Conservation (phyloP, 1,140 invertebrate genomes). For the Drosophila kanapiae region DNA sequence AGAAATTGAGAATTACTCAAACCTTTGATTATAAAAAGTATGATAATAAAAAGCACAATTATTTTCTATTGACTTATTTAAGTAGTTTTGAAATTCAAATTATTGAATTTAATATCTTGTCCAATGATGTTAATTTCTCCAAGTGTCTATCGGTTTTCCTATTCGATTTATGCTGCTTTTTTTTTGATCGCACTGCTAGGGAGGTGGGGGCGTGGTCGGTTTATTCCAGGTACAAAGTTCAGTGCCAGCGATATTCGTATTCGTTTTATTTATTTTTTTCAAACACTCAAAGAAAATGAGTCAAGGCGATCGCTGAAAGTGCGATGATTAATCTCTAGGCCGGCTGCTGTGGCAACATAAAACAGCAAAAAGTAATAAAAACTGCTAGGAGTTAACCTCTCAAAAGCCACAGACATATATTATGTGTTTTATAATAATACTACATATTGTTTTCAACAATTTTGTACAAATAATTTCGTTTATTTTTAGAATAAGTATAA, state of each 20-base stretch:
- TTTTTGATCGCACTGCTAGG: constrained; percentile 25
- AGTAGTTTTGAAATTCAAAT: constrained; percentile 1
- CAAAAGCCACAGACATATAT: not conserved
- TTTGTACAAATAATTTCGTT: not conserved
- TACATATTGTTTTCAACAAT: not conserved
- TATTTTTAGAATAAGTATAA: no score
- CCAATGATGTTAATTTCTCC: not conserved
- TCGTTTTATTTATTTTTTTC: not conserved
- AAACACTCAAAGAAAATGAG: constrained; percentile 25
- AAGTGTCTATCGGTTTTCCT: constrained; percentile 64
- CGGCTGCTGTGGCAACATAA: constrained; percentile 34
- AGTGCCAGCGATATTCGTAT: constrained; percentile 7
- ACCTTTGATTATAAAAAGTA: no score
- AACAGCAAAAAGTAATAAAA: constrained; percentile 6
- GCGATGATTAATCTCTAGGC: constrained; percentile 51
- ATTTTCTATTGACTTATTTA: constrained; percentile 3
- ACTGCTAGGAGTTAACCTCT: not conserved
- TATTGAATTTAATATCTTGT: not conserved
- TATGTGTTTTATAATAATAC: not conserved
- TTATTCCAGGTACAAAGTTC: constrained; percentile 29
- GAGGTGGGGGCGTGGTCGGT: constrained; percentile 32
- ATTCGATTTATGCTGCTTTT: constrained; percentile 63
- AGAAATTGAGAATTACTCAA: not conserved
- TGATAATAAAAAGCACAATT: not conserved
- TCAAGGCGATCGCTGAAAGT: constrained; percentile 28